Evolutionary conservation across 2,888 invertebrate genomes (phyloP).

Genomic region (Pogonocherus hispidulus): DNA sequence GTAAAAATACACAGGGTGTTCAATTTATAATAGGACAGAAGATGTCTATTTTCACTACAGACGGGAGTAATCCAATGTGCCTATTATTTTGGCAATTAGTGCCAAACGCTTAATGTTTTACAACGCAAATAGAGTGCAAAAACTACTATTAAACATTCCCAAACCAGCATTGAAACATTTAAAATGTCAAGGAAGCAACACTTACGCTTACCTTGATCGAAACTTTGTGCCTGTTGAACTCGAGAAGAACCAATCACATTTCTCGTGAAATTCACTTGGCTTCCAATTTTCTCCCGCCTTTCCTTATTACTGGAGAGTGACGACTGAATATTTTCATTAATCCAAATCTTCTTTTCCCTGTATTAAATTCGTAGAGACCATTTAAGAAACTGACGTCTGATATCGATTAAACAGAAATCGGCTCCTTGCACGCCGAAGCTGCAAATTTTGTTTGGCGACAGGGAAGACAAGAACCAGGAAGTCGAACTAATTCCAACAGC

Average conservation of each 20-base stretch:
- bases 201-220: constrained; percentile 6
- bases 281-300: background rate
- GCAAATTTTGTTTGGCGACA: too few species aligned
- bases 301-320: background rate
- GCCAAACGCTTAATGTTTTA: too few species aligned
- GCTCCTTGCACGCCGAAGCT: too few species aligned
- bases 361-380: constrained; percentile 11
- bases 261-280: background rate
- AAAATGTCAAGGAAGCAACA: background rate
- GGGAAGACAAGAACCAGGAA: too few species aligned
- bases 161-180: background rate
- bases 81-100: too few species aligned
- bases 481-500: too few species aligned
- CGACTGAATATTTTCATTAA: constrained; percentile 8
- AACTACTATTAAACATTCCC: background rate
- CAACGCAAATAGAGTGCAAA: constrained; percentile 1
- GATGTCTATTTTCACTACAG: too few species aligned
- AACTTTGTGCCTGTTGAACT: background rate
- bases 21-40: too few species aligned
- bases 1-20: too few species aligned
- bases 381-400: background rate
- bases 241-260: constrained; percentile 9
- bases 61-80: too few species aligned
- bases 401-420: constrained; percentile 25
- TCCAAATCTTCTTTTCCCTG: constrained; percentile 12